phyloP scores from a whole-genome alignment of 2,797 vertebrate genomes.

The Echeneis naucrates region DNA sequence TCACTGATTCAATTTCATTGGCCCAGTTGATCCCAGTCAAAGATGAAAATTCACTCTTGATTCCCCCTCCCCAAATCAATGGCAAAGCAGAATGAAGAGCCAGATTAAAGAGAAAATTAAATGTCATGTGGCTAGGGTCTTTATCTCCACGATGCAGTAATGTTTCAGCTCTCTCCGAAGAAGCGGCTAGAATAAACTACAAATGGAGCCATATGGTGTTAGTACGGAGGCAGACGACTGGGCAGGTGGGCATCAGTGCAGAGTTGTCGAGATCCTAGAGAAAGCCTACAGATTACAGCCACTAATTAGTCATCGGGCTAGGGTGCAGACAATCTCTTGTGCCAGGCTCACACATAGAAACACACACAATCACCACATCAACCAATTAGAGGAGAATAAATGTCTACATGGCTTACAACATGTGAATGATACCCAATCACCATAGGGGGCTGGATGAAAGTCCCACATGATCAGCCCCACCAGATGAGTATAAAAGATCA shows the following conservation, averaged over 20 bases:
- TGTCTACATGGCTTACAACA: slow-evolving; percentile 20
- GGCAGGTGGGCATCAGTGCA: slow-evolving; percentile 56
- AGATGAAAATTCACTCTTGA: background rate
- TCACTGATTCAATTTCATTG: slow-evolving; percentile 14
- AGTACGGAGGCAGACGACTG: slow-evolving; percentile 48
- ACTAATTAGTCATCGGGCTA: slow-evolving; percentile 78
- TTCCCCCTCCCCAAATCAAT: background rate
- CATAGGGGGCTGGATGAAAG: background rate
- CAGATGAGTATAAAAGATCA: slow-evolving; percentile 10
- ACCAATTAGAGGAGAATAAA: slow-evolving; percentile 8
- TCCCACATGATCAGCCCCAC: slow-evolving; percentile 7
- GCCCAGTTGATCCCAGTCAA: background rate
- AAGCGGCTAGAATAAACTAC: background rate
- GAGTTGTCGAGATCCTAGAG: slow-evolving; percentile 46
- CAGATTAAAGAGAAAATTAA: background rate
- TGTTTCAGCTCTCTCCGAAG: slow-evolving; percentile 13
- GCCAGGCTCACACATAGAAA: slow-evolving; percentile 18
- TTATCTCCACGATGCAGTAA: slow-evolving; percentile 32
- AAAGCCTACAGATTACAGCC: slow-evolving; percentile 74
- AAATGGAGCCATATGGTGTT: slow-evolving; percentile 55
- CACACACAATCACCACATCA: slow-evolving; percentile 19
- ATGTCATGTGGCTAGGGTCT: background rate
- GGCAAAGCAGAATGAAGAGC: background rate
- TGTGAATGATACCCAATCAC: slow-evolving; percentile 11
- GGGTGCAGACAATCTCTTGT: slow-evolving; percentile 68